These are phyloP conservation scores for Harlomillsia oculata DNA, from an alignment of 1,140 invertebrate species.

Conservation along the genomic window DNA sequence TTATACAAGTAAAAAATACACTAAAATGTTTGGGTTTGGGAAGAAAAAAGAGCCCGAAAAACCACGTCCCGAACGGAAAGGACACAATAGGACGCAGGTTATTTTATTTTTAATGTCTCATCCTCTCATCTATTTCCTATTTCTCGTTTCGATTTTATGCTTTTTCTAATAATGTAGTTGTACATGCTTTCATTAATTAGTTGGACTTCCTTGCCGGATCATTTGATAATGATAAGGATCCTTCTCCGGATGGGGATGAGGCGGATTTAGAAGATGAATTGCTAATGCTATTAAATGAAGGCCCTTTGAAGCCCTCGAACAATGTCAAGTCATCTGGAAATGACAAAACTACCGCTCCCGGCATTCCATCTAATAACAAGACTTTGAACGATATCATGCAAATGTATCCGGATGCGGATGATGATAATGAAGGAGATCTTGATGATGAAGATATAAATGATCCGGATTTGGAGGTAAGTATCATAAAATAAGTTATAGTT, in stretches of 20 bases:
- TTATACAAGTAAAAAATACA: too few species aligned
- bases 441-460: slow-evolving; percentile 60
- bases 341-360: too few species aligned
- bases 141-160: too few species aligned
- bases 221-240: slow-evolving; percentile 40
- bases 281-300: slow-evolving; percentile 56
- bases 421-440: slow-evolving; percentile 54
- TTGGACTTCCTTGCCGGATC: slow-evolving; percentile 62
- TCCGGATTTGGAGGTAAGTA: slow-evolving; percentile 57
- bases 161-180: too few species aligned
- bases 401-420: background rate
- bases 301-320: background rate
- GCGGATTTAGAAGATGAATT: slow-evolving; percentile 78
- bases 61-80: background rate
- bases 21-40: slow-evolving; percentile 29
- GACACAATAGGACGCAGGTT: background rate
- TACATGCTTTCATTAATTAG: too few species aligned
- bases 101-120: background rate
- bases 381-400: too few species aligned
- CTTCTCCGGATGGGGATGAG: slow-evolving; percentile 51
- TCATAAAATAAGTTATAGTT: too few species aligned
- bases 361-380: background rate
- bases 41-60: slow-evolving; percentile 15
- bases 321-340: background rate
- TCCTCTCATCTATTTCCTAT: too few species aligned